Base-by-base conservation (phyloP, 2,797 vertebrate species). In the Melanotaenia nigrans region DNA sequence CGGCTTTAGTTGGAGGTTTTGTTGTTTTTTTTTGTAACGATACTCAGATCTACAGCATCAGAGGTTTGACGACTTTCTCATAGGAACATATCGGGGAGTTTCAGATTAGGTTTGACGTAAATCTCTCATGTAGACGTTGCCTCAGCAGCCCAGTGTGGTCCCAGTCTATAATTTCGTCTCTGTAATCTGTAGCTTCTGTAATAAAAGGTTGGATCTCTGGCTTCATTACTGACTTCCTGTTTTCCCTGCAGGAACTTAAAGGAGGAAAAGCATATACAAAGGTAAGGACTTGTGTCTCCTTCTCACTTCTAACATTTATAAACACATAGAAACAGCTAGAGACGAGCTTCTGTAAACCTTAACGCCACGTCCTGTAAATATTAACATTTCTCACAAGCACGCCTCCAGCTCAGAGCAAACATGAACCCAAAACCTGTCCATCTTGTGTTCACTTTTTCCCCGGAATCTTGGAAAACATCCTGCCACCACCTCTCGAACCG, bases 221-320 rank as follows among this genome's bases (percentile, higher is more conserved):
- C 47, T 84, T 91, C 71, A 90, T 76, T 49, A 20, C 51, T 62
- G 78, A 87, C 74, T 91, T 95, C 91, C 83, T 95, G 88, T 93
- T 95, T 93, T 88, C 76, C 35, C 91, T 92, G 83, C 91, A 99
- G 98, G 98, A 99, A 92, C 95, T 98, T 85, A 99, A 99, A 94
- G 98, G 98, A 81, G 98, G 98, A 88, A 99, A 98, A 92, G 88
- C 97, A 0, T 99, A 94, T 82, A 95, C 95, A 68, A 99, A 99
- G 97, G 98, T 99, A 96, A 96, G 96, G 83, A 70, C 56, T 12
- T 0, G 61, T 8, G 68, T 64, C 67, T 65, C 67, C 42, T 71
- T 66, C 75, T 36, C 35, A 24, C 53, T 36, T 49, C 79, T 61
- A 68, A 12, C 35, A 1, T 33, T 49, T 61, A 28, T 24, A 55